phyloP scores from a whole-genome alignment of 2,888 invertebrate species.

The Stegophylla sp. region DNA sequence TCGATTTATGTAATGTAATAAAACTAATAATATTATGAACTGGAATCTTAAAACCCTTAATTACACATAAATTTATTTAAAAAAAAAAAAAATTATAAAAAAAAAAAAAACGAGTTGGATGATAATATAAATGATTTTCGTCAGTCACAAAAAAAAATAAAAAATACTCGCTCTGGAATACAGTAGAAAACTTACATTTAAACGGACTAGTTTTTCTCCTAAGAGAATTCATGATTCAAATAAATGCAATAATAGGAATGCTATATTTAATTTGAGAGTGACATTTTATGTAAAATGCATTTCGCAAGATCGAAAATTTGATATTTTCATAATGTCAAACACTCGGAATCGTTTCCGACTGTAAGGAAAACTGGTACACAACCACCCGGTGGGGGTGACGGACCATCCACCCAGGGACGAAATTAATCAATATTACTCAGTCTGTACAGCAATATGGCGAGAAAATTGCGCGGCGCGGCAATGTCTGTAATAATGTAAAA shows the following conservation, averaged over 20 bases:
- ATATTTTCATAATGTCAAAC: neutral
- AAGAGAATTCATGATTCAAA: slow-evolving; percentile 80
- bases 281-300: neutral
- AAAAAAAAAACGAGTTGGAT: neutral
- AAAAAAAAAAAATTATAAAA: neutral
- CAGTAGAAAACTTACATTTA: slow-evolving; percentile 79
- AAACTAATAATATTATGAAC: too few species aligned
- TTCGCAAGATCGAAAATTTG: neutral
- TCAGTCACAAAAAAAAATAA: neutral
- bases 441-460: slow-evolving; percentile 44
- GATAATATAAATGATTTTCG: too few species aligned
- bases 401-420: slow-evolving; percentile 22
- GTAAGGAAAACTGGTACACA: slow-evolving; percentile 12
- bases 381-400: slow-evolving; percentile 20
- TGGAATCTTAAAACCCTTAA: too few species aligned
- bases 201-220: slow-evolving; percentile 92
- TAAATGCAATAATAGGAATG: neutral
- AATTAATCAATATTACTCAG: slow-evolving; percentile 56
- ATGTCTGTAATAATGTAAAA: neutral
- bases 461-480: slow-evolving; percentile 5
- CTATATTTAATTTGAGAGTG: neutral
- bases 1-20: neutral
- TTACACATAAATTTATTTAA: too few species aligned
- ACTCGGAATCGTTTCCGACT: slow-evolving; percentile 15
- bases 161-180: neutral